Conservation (phyloP, 2,888 invertebrate genomes). For the Philhelius pedissequus region DNA sequence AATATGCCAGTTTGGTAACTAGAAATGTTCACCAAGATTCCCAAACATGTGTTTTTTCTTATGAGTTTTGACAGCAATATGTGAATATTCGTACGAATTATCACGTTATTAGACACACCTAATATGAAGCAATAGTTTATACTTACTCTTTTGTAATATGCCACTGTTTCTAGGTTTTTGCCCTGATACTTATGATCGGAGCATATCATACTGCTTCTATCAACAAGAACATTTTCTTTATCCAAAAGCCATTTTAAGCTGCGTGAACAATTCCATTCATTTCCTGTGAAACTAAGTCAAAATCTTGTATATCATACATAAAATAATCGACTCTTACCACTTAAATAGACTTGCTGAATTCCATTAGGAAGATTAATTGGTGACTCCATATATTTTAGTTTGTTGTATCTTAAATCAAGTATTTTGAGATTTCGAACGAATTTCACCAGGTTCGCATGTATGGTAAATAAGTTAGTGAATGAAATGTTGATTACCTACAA, state of each 20-base stretch:
- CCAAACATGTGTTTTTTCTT: no score
- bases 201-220: conserved; percentile 75
- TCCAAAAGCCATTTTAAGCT: conserved; percentile 77
- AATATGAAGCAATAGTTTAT: no score
- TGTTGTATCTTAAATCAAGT: conserved; percentile 77
- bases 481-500: conserved; percentile 77
- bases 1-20: no score
- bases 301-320: neutral
- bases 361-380: conserved; percentile 73
- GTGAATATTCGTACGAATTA: no score
- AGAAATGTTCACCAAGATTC: no score
- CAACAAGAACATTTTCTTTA: conserved; percentile 73
- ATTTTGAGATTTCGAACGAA: conserved; percentile 73
- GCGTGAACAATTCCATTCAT: conserved; percentile 78
- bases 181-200: conserved; percentile 76
- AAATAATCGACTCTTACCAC: conserved; percentile 72
- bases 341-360: conserved; percentile 75
- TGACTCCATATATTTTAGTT: conserved; percentile 76
- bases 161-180: conserved; percentile 75
- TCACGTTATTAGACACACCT: no score
- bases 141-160: conserved; percentile 76
- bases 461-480: conserved; percentile 76
- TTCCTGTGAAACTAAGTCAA: conserved; percentile 70
- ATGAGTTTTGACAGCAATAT: no score
- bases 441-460: conserved; percentile 75